These are phyloP conservation scores for Amphiura filiformis DNA, from an alignment of 35 echinoderm and acorn worm species.

Conservation along the genomic window DNA sequence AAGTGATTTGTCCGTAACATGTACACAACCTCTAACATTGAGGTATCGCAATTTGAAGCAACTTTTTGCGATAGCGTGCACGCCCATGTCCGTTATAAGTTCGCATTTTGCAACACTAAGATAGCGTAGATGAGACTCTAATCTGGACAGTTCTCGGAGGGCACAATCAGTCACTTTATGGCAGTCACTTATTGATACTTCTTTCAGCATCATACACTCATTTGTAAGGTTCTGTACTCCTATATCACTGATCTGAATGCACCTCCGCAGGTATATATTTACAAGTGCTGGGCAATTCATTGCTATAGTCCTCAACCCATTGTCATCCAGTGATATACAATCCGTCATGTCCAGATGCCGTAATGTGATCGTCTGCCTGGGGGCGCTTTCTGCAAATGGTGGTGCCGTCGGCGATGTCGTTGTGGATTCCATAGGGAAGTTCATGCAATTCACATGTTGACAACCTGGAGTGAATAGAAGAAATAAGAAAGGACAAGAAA, in stretches of 20 bases:
- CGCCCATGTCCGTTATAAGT: conserved; percentile 86
- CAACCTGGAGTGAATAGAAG: conserved; percentile 10
- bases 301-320: conserved; percentile 81
- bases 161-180: conserved; percentile 82
- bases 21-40: conserved; percentile 77
- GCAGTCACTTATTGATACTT: conserved; percentile 89
- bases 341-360: conserved; percentile 94
- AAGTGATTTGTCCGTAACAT: conserved; percentile 90
- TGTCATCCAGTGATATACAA: conserved; percentile 79
- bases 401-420: not conserved
- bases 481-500: not conserved
- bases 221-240: conserved; percentile 79
- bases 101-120: conserved; percentile 98
- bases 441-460: conserved; percentile 31
- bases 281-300: conserved; percentile 85
- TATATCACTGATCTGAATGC: conserved; percentile 70
- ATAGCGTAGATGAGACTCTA: conserved; percentile 78
- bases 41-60: conserved; percentile 88
- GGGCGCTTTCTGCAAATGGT: not conserved
- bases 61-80: conserved; percentile 70
- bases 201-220: conserved; percentile 84
- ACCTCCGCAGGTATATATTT: conserved; percentile 85
- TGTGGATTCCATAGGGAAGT: conserved; percentile 8
- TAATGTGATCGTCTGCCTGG: conserved; percentile 67
- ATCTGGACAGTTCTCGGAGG: conserved; percentile 75